Evolutionary conservation across 2,797 vertebrate genomes (phyloP).

Genomic region (Trematomus bernacchii): DNA sequence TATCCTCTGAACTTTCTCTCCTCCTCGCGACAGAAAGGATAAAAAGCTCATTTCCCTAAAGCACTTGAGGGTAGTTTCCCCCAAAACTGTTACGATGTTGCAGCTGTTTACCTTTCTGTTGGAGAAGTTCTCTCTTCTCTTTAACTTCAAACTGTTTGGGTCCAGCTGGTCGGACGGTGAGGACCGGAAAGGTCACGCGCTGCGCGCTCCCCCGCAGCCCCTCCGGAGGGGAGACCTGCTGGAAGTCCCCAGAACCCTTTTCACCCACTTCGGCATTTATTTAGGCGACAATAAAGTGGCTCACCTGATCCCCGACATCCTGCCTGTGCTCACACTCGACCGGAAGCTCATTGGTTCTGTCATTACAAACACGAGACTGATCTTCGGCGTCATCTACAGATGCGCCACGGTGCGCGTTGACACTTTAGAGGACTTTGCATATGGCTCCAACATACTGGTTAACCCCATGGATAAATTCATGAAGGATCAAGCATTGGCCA

Average conservation of each 20-base stretch:
- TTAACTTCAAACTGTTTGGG: conserved; percentile 82
- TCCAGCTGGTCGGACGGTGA: conserved; percentile 42
- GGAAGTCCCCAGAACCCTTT: conserved; percentile 92
- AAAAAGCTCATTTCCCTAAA: conserved; percentile 53
- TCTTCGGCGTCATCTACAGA: conserved; percentile 89
- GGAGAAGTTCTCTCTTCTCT: conserved; percentile 88
- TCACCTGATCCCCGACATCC: conserved; percentile 96
- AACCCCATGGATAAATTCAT: conserved; percentile 87
- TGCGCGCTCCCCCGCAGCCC: conserved; percentile 47
- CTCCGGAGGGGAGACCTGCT: conserved; percentile 91
- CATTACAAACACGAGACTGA: conserved; percentile 92
- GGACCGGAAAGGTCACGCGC: conserved; percentile 38
- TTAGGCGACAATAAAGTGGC: conserved; percentile 93
- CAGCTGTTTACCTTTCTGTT: conserved; percentile 84
- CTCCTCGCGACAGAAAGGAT: conserved; percentile 60
- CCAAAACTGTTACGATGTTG: conserved; percentile 71
- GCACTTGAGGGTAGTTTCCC: background rate
- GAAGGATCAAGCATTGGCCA: conserved; percentile 76
- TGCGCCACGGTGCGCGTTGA: conserved; percentile 92
- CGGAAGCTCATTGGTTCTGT: conserved; percentile 80
- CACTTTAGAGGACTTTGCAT: conserved; percentile 93
- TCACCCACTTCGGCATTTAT: conserved; percentile 95
- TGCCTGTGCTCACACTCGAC: conserved; percentile 87
- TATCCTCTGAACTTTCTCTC: conserved; percentile 40
- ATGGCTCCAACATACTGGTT: conserved; percentile 88